A percentile compares a stretch with the other conserved stretches of the same genome.
phyloP scores from a whole-genome alignment of 2,888 invertebrate genomes.

The Rhyacophila evoluta region DNA sequence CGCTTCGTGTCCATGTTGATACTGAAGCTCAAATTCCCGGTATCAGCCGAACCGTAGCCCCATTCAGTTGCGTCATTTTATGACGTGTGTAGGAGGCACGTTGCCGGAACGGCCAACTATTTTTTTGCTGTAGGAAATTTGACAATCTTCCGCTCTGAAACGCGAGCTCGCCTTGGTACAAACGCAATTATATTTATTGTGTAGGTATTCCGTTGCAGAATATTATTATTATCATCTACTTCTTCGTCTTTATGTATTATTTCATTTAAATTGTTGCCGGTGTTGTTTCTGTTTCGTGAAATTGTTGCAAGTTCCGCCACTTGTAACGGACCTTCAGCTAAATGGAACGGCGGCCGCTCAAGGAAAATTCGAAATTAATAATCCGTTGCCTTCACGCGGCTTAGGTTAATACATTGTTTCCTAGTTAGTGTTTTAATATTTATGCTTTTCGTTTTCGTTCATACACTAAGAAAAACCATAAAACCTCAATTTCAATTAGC shows the following conservation, averaged over 20 bases:
- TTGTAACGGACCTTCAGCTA: not conserved
- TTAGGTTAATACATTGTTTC: not conserved
- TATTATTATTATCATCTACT: not conserved
- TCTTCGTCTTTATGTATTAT: not conserved
- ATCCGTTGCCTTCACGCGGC: not conserved
- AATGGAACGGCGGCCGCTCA: not conserved
- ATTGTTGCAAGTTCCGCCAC: not conserved
- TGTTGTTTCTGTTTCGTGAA: not conserved
- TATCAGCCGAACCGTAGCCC: too few relatives aligned
- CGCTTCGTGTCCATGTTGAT: too few relatives aligned
- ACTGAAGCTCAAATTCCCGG: too few relatives aligned
- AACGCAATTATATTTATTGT: not conserved
- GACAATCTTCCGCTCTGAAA: not conserved
- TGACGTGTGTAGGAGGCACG: not conserved
- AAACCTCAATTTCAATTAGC: too few relatives aligned
- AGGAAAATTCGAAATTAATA: constrained; percentile 8
- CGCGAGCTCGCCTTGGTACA: not conserved
- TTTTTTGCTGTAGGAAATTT: not conserved
- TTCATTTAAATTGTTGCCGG: not conserved
- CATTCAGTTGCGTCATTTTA: too few relatives aligned
- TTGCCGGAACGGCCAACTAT: not conserved
- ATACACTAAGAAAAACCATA: too few relatives aligned
- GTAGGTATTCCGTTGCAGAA: not conserved
- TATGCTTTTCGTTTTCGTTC: too few relatives aligned
- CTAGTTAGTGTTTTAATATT: too few relatives aligned